Evolutionary conservation across 2,113 vertebrate species (phyloP).

Genomic region (Cyphomyrus discorhynchus): DNA sequence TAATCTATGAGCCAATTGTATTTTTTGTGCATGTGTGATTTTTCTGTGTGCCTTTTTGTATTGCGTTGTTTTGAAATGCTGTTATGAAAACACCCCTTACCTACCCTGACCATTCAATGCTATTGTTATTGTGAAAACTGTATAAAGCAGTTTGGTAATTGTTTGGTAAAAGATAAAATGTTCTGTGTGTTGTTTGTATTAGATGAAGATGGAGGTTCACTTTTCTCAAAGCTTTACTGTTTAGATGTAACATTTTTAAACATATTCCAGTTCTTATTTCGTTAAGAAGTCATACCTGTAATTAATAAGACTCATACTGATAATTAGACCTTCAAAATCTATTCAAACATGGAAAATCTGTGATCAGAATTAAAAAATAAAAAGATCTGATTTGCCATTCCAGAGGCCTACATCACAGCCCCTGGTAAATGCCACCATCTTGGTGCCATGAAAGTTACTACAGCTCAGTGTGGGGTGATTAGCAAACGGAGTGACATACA

Average conservation of each 20-base stretch:
- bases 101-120: neutral
- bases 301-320: neutral
- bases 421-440: neutral
- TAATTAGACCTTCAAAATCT: neutral
- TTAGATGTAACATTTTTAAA: neutral
- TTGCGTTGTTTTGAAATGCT: too few relatives aligned
- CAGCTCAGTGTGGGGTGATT: neutral
- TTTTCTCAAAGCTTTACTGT: neutral
- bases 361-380: neutral
- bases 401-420: neutral
- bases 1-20: neutral
- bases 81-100: too few relatives aligned
- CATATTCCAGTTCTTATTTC: neutral
- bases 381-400: neutral
- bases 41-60: neutral
- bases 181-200: neutral
- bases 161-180: neutral
- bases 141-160: neutral
- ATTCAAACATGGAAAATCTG: neutral
- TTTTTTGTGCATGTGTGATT: neutral
- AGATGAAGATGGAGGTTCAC: neutral
- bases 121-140: neutral
- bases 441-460: neutral
- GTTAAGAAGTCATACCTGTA: neutral
- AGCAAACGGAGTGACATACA: neutral